A percentile compares a stretch with the other conserved stretches of the same genome.
Evolutionary conservation across 2,888 invertebrate species (phyloP).

Genomic region (Linnaemya vulpina): DNA sequence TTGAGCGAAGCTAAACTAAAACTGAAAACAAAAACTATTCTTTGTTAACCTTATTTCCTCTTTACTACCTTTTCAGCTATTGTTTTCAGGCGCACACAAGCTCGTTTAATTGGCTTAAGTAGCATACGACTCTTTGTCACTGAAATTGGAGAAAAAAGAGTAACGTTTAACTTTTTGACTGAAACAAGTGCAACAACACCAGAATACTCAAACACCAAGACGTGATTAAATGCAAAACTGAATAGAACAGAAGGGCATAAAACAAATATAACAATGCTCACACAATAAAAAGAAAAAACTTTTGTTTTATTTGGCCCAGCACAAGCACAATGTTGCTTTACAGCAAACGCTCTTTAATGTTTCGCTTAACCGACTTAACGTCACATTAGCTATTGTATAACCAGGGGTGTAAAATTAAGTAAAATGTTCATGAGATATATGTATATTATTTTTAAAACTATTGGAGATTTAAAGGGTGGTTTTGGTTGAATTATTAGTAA

Average conservation of each 20-base stretch:
- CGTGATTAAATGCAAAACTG: constrained; percentile 5
- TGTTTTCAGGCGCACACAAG: not conserved
- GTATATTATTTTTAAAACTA: too few species aligned
- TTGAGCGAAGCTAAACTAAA: not conserved
- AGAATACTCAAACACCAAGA: constrained; percentile 22
- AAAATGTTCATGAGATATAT: not conserved
- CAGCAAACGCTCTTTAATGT: constrained; percentile 1
- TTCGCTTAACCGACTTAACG: not conserved
- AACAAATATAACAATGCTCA: not conserved
- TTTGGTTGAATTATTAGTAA: too few species aligned
- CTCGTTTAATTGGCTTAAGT: constrained; percentile 65
- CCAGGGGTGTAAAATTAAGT: constrained; percentile 5
- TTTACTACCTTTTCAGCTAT: not conserved
- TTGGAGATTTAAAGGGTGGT: too few species aligned
- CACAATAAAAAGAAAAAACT: constrained; percentile 15
- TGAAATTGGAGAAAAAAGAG: constrained; percentile 29
- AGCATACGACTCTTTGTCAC: constrained; percentile 45
- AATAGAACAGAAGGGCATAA: not conserved
- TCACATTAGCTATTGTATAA: not conserved
- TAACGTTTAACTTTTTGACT: constrained; percentile 33
- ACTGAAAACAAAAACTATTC: constrained; percentile 24
- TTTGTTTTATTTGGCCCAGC: constrained; percentile 48
- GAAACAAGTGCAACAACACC: constrained; percentile 12
- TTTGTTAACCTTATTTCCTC: constrained; percentile 60
- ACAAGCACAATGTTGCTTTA: constrained; percentile 14